phyloP scores from a whole-genome alignment of 2,888 invertebrate species.

The Aleiodes alternator region DNA sequence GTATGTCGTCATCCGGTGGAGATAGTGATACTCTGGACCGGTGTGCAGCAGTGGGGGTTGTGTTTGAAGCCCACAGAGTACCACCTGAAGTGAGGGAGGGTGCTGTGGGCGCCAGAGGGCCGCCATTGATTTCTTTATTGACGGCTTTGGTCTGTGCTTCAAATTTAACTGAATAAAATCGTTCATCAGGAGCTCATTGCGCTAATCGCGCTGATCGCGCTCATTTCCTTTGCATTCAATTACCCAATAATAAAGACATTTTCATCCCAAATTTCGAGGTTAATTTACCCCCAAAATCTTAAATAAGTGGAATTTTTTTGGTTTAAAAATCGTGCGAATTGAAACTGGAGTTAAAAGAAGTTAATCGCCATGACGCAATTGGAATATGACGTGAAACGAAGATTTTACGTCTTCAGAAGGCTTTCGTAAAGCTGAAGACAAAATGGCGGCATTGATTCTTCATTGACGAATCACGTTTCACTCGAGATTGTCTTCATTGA shows the following conservation, averaged over 20 bases:
- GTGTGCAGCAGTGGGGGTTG: not conserved
- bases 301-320: not conserved
- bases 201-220: too few relatives aligned
- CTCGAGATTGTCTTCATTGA: conserved; percentile 25
- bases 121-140: conserved; percentile 65
- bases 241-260: not conserved
- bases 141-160: conserved; percentile 53
- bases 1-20: not conserved
- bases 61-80: not conserved
- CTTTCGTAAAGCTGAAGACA: conserved; percentile 30
- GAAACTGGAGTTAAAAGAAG: not conserved
- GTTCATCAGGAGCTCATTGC: not conserved
- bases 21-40: not conserved
- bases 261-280: not conserved
- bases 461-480: conserved; percentile 51
- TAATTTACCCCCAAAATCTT: not conserved
- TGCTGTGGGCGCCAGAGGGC: conserved; percentile 41
- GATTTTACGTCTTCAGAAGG: conserved; percentile 47
- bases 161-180: conserved; percentile 7
- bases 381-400: conserved; percentile 35
- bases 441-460: conserved; percentile 59
- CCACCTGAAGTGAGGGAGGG: conserved; percentile 17
- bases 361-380: conserved; percentile 30
- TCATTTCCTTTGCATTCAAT: too few relatives aligned
- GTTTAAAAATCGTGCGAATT: not conserved